A percentile compares a stretch with the other conserved stretches of the same genome.
Evolutionary conservation across 2,113 vertebrate genomes (phyloP).

Genomic region (Anas platyrhynchos): DNA sequence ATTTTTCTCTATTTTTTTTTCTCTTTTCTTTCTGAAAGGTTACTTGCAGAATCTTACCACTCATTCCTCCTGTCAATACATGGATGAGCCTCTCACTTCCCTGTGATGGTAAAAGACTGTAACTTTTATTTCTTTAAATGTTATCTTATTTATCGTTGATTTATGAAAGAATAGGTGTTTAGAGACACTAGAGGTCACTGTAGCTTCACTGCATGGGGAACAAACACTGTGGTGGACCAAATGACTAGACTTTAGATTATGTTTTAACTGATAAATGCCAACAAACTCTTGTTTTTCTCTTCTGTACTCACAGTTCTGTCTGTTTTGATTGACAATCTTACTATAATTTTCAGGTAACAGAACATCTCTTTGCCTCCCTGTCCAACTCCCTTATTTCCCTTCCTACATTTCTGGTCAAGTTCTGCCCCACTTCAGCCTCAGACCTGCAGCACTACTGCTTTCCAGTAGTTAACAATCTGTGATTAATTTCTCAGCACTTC

Average conservation of each 20-base stretch:
- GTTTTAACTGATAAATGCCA: background rate
- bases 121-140: background rate
- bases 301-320: background rate
- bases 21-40: background rate
- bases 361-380: background rate
- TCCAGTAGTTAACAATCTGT: background rate
- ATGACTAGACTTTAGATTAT: background rate
- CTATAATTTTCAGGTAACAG: background rate
- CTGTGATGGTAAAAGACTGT: background rate
- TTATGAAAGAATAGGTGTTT: background rate
- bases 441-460: background rate
- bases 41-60: background rate
- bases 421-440: background rate
- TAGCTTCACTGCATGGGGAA: slow-evolving; percentile 5
- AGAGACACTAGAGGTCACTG: slow-evolving; percentile 63
- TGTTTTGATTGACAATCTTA: background rate
- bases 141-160: background rate
- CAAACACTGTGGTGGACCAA: background rate
- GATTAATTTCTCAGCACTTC: background rate
- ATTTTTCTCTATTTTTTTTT: background rate
- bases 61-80: background rate
- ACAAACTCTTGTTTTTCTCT: background rate
- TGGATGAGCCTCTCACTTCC: background rate
- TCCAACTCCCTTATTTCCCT: background rate
- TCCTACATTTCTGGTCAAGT: background rate